Evolutionary conservation across 2,888 invertebrate species (phyloP).

Genomic region (Adelognathus sp.): DNA sequence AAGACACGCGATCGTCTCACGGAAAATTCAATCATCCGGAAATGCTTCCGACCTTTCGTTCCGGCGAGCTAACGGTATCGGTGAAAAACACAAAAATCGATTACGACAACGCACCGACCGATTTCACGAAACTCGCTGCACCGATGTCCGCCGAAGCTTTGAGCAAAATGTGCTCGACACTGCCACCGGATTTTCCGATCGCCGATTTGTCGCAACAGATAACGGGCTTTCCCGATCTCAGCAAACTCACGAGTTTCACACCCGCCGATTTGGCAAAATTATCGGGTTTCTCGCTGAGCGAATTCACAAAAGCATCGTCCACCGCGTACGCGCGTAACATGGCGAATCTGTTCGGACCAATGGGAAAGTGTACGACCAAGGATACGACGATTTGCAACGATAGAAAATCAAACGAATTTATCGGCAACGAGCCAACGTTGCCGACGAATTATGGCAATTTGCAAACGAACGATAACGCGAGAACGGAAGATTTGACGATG

Average conservation of each 20-base stretch:
- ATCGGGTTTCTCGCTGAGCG: constrained; percentile 76
- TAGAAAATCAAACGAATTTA: constrained; percentile 56
- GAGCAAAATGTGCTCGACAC: constrained; percentile 66
- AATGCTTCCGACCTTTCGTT: constrained; percentile 75
- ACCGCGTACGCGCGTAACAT: constrained; percentile 77
- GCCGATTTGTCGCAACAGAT: constrained; percentile 77
- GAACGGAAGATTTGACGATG: constrained; percentile 54
- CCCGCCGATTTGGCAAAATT: constrained; percentile 77
- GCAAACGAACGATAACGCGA: constrained; percentile 27
- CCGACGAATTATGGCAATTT: constrained; percentile 60
- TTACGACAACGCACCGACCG: constrained; percentile 73
- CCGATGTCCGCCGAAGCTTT: constrained; percentile 68
- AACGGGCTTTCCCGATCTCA: constrained; percentile 76
- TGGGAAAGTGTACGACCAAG: constrained; percentile 71
- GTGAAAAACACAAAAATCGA: constrained; percentile 77
- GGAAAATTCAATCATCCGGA: constrained; percentile 66
- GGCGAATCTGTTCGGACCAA: constrained; percentile 77
- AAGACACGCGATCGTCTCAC: constrained; percentile 48
- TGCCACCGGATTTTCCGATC: constrained; percentile 74
- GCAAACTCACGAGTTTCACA: constrained; percentile 77
- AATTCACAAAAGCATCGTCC: constrained; percentile 76
- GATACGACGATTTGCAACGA: constrained; percentile 66
- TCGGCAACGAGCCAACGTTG: constrained; percentile 67
- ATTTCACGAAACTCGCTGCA: constrained; percentile 73
- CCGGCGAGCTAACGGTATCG: constrained; percentile 78